Evolutionary conservation across 2,888 invertebrate genomes (phyloP), one percentile per base, ranked within the genome.

Genomic region (Onchidella celtica): DNA sequence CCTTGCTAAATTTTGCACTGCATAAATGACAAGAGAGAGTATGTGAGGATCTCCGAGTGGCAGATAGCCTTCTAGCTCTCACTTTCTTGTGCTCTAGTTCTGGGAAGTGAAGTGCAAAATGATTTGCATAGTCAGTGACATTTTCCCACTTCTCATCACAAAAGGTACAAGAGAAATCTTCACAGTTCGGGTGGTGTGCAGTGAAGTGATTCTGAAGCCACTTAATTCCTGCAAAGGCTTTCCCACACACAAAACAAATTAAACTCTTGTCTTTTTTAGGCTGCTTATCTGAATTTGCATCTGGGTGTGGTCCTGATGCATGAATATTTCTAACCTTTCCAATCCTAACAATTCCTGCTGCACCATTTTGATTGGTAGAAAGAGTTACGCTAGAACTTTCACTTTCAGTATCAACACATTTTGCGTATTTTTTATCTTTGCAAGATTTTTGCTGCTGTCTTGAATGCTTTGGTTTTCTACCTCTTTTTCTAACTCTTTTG

Each of bases 21-120:
- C 72, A 72, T n/a, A 9, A 3, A 24, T 57, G 57, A 57, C 72
- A 72, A 21, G 55, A 47, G 29, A 72, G 55, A 57, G 17, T n/a
- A n/a, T 57, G 55, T 21, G 29, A 1, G 0, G 9, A 34, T n/a
- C 34, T 1, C 1, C 29, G 34, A n/a, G 72, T 34, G 21, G 55
- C 57, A 32, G 55, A 47, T 27, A 9, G 9, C 0, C 9, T 6
- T 17, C 32, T 57, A 27, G 11, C 2, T 32, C 29, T n/a, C n/a
- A 29, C 17, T n/a, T 55, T 76, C 29, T 34, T 66, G 47, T 6
- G 47, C 47, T 47, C 9, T 17, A 47, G 17, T 11, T 47, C 17
- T 47, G 47, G 47, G 17, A 47, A 47, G 47, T 47, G 47, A 47
- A 17, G 6, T 6, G 9, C 17, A 47, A 11, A 47, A 17, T 47